Evolutionary conservation across 2,888 invertebrate species (phyloP).

Genomic region (Diploptera punctata): DNA sequence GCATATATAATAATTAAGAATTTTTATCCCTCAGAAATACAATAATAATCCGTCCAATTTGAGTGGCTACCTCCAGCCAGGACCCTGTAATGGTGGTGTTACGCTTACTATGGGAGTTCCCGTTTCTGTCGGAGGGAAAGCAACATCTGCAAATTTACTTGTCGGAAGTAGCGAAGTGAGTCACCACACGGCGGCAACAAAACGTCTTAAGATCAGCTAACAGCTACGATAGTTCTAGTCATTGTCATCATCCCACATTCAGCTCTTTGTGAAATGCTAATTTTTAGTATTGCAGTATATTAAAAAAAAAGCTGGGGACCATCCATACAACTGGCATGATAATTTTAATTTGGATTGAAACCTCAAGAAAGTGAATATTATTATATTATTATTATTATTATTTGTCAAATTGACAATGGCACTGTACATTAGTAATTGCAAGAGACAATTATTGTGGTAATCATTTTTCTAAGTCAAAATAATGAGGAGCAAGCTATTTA

Average conservation of each 20-base stretch:
- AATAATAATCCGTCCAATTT: conserved; percentile 40
- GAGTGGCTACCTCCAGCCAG: conserved; percentile 33
- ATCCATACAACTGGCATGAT: conserved; percentile 13
- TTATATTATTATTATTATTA: not conserved
- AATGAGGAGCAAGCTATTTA: conserved; percentile 22
- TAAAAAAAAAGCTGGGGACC: conserved; percentile 5
- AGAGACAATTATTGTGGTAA: conserved; percentile 14
- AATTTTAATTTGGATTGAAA: not conserved
- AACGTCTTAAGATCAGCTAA: conserved; percentile 43
- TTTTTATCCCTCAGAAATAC: conserved; percentile 26
- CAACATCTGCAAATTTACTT: conserved; percentile 26
- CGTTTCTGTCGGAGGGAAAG: conserved; percentile 17
- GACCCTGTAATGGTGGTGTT: conserved; percentile 37
- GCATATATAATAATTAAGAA: too few species aligned
- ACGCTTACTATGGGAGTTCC: conserved; percentile 32
- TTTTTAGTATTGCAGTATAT: not conserved
- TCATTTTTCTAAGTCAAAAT: conserved; percentile 15
- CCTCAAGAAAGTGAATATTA: not conserved
- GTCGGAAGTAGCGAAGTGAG: conserved; percentile 30
- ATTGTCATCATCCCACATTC: conserved; percentile 5
- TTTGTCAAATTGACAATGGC: conserved; percentile 16
- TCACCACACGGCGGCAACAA: conserved; percentile 33
- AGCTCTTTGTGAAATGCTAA: conserved; percentile 9
- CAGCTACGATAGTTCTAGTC: conserved; percentile 28
- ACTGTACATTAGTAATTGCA: not conserved